A percentile compares a stretch with the other conserved stretches of the same genome.
Evolutionary conservation across 2,888 invertebrate species (phyloP).

Genomic region (Pollenia amentaria): DNA sequence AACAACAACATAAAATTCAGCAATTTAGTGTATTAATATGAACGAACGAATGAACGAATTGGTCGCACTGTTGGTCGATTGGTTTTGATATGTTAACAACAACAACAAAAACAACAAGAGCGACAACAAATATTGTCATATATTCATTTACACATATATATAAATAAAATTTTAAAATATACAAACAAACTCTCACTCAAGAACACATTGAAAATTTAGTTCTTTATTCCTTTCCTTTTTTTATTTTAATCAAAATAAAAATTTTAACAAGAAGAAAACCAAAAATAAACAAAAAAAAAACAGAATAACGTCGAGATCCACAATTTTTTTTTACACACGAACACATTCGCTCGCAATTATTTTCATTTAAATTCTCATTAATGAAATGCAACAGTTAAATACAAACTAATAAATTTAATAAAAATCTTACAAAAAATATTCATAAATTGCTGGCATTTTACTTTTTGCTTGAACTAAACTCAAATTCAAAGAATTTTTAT

Average conservation of each 20-base stretch:
- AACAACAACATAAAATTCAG: constrained; percentile 21
- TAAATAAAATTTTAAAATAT: constrained; percentile 1
- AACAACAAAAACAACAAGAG: constrained; percentile 8
- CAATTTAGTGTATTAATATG: constrained; percentile 29
- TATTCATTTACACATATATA: neutral
- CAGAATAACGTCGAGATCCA: constrained; percentile 1
- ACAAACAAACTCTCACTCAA: neutral
- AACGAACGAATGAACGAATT: constrained; percentile 22
- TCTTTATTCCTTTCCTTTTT: neutral
- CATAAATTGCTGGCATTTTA: constrained; percentile 41
- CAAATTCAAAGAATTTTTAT: constrained; percentile 38
- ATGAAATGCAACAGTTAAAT: constrained; percentile 60
- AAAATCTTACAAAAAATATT: constrained; percentile 27
- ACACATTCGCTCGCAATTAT: neutral
- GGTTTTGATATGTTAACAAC: constrained; percentile 52
- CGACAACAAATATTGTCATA: constrained; percentile 23
- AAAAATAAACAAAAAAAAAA: constrained; percentile 4
- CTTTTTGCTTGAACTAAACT: neutral
- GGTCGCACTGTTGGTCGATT: constrained; percentile 52
- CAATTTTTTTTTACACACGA: constrained; percentile 17
- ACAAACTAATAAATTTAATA: constrained; percentile 59
- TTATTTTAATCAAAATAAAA: constrained; percentile 9
- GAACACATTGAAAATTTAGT: neutral
- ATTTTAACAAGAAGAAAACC: neutral
- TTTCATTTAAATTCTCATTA: constrained; percentile 58